Conservation (phyloP, 2,888 invertebrate genomes). For the Limnephilus marmoratus region DNA sequence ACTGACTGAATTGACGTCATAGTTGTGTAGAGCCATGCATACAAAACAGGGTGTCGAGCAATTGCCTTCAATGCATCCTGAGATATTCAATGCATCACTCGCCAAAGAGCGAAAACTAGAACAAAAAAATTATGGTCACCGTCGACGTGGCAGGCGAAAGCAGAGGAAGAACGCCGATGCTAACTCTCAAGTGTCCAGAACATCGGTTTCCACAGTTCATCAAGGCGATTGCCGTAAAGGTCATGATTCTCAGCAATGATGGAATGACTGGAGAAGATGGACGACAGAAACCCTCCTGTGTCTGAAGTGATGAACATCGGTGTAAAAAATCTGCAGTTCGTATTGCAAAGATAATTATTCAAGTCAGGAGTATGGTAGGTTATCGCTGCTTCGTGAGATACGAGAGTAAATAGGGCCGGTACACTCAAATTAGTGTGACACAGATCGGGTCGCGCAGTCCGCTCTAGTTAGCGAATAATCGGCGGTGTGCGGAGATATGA, state of each 20-base stretch:
- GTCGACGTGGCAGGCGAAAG: neutral
- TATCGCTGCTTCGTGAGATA: slow-evolving; percentile 6
- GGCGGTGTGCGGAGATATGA: slow-evolving; percentile 44
- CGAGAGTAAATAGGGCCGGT: slow-evolving; percentile 31
- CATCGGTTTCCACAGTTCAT: neutral
- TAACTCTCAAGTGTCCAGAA: neutral
- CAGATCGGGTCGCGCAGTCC: slow-evolving; percentile 46
- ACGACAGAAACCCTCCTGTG: neutral
- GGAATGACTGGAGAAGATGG: neutral
- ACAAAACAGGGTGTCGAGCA: neutral
- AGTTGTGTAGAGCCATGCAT: neutral
- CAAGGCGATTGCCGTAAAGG: neutral
- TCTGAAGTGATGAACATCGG: no score
- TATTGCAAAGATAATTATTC: slow-evolving; percentile 4
- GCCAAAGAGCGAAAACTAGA: neutral
- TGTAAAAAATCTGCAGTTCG: neutral
- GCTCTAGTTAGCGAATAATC: slow-evolving; percentile 54
- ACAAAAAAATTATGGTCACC: neutral
- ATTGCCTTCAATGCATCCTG: neutral
- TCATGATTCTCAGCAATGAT: neutral
- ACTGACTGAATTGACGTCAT: neutral
- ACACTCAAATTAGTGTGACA: slow-evolving; percentile 56
- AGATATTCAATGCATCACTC: neutral
- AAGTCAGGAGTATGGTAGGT: neutral
- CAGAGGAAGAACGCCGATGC: neutral